Evolutionary conservation across 2,888 invertebrate species (phyloP).

Genomic region (Alentia gelatinosa): DNA sequence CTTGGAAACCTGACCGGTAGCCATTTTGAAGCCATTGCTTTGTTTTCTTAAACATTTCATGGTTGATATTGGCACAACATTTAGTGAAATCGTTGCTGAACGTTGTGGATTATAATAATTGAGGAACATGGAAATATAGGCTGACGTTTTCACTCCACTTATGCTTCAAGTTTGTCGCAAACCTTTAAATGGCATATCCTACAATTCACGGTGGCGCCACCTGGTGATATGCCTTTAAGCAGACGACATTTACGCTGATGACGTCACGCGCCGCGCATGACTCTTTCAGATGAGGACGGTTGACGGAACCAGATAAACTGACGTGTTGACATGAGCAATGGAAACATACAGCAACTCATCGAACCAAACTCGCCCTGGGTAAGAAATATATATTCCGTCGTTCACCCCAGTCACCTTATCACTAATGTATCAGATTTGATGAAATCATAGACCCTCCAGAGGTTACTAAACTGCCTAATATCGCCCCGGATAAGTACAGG

Average conservation of each 20-base stretch:
- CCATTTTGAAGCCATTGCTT: background rate
- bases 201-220: background rate
- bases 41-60: background rate
- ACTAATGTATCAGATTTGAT: background rate
- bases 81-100: background rate
- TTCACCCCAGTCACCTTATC: background rate
- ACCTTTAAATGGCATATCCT: background rate
- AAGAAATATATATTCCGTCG: background rate
- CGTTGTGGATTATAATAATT: background rate
- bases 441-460: background rate
- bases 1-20: background rate
- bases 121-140: background rate
- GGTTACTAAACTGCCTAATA: background rate
- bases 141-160: background rate
- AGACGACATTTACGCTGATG: background rate
- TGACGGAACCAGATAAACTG: background rate
- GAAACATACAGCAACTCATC: background rate
- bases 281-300: background rate
- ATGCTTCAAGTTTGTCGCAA: background rate
- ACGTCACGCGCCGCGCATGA: background rate
- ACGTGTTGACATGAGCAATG: background rate
- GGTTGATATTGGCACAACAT: background rate
- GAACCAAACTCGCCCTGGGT: background rate
- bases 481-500: background rate
- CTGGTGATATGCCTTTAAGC: too few relatives aligned